Evolutionary conservation across 2,888 invertebrate genomes (phyloP).

Genomic region (Fragum fragum): DNA sequence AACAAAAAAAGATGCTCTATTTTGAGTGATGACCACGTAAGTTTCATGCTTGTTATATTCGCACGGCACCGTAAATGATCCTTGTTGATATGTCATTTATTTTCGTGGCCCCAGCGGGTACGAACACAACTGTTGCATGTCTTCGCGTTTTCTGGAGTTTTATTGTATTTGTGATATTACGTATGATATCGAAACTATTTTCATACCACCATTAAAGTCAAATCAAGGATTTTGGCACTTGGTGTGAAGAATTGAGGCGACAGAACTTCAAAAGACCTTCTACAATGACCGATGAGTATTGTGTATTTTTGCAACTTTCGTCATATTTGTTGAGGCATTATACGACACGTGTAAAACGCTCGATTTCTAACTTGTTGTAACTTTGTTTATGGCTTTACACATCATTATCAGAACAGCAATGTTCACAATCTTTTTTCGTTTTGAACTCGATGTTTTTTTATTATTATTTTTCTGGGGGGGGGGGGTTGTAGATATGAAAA

Average conservation of each 20-base stretch:
- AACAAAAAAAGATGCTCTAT: too few relatives aligned
- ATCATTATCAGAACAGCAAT: conserved; percentile 11
- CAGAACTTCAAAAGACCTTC: conserved; percentile 1
- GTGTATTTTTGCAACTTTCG: conserved; percentile 26
- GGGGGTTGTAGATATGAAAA: too few relatives aligned
- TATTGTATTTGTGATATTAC: conserved; percentile 18
- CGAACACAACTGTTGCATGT: conserved; percentile 14
- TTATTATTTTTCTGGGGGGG: too few relatives aligned
- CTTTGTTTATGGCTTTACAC: conserved; percentile 15
- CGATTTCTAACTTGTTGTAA: conserved; percentile 16
- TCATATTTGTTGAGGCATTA: conserved; percentile 9
- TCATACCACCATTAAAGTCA: conserved; percentile 23
- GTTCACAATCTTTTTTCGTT: too few relatives aligned
- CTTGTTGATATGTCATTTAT: conserved; percentile 25
- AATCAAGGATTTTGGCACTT: conserved; percentile 9
- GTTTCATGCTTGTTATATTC: neutral
- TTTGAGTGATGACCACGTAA: neutral
- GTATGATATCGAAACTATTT: conserved; percentile 12
- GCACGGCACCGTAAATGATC: conserved; percentile 29
- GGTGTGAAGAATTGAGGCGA: conserved; percentile 6
- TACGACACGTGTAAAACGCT: neutral
- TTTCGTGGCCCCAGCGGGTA: conserved; percentile 22
- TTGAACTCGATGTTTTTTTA: too few relatives aligned
- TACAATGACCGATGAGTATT: conserved; percentile 28
- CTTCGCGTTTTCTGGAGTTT: conserved; percentile 14